These are phyloP conservation scores for Bombylius major DNA, from an alignment of 2,888 invertebrate species.

Conservation along the genomic window DNA sequence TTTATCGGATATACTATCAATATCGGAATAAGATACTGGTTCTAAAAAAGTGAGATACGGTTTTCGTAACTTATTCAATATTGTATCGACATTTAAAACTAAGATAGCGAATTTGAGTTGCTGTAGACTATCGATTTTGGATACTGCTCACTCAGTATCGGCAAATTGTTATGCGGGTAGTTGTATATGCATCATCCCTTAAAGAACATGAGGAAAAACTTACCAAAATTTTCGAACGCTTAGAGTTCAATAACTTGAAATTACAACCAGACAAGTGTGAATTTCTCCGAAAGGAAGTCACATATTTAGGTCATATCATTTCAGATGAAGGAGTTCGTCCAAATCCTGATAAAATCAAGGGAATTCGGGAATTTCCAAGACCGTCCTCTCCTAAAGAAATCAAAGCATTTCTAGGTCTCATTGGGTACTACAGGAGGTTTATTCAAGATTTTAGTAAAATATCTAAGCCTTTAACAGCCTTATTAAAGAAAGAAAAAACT, in stretches of 20 bases:
- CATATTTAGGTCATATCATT: slow-evolving; percentile 8
- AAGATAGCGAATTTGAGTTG: too few relatives aligned
- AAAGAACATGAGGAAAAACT: slow-evolving; percentile 4
- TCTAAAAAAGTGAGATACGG: too few relatives aligned
- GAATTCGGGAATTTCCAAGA: slow-evolving; percentile 6
- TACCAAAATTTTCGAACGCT: not conserved
- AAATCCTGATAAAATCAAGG: slow-evolving; percentile 1
- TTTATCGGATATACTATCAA: too few relatives aligned
- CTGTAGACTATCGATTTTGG: too few relatives aligned
- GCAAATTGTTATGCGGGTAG: too few relatives aligned
- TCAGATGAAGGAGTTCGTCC: slow-evolving; percentile 1
- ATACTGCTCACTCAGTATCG: too few relatives aligned
- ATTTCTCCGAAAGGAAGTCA: slow-evolving; percentile 5
- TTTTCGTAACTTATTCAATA: too few relatives aligned
- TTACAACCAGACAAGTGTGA: slow-evolving; percentile 5
- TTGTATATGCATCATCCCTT: slow-evolving; percentile 6
- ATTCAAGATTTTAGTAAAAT: slow-evolving; percentile 5
- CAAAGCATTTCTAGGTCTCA: slow-evolving; percentile 16
- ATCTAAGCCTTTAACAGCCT: not conserved
- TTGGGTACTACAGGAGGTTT: slow-evolving; percentile 12
- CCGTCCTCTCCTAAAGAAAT: slow-evolving; percentile 15
- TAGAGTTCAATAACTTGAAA: slow-evolving; percentile 5
- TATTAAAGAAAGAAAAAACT: not conserved
- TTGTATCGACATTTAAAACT: too few relatives aligned
- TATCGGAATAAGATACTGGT: too few relatives aligned